Percentiles rank a stretch among this genome's conserved stretches.
These are phyloP conservation scores for Paratilapia polleni DNA, from an alignment of 2,113 vertebrate species.

Conservation along the genomic window DNA sequence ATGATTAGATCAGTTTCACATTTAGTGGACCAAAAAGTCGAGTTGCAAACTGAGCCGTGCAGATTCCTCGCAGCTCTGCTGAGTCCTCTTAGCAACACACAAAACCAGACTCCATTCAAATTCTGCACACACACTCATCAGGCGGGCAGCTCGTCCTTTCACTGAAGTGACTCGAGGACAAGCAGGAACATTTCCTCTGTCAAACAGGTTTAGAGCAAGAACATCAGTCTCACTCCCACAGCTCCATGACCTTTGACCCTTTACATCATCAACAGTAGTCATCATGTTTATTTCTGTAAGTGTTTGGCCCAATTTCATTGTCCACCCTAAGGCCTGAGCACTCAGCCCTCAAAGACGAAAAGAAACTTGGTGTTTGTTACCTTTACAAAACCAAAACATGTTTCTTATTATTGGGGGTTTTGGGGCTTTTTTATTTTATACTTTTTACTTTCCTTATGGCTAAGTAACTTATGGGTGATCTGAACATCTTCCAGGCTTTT, in stretches of 20 bases:
- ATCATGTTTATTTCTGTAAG: neutral
- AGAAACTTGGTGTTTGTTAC: neutral
- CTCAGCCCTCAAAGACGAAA: neutral
- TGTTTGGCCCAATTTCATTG: neutral
- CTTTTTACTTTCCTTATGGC: neutral
- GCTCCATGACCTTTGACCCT: constrained; percentile 9
- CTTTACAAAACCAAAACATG: neutral
- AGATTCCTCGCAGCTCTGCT: constrained; percentile 63
- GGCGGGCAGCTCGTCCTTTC: neutral
- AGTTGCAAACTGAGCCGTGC: neutral
- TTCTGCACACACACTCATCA: constrained; percentile 46
- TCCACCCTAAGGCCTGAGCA: neutral
- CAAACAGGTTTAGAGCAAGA: neutral
- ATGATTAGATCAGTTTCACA: neutral
- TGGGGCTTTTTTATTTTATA: neutral
- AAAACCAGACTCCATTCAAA: constrained; percentile 62
- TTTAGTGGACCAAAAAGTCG: constrained; percentile 16
- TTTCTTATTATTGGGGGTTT: fast-evolving
- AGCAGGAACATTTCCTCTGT: neutral
- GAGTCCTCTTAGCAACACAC: constrained; percentile 72
- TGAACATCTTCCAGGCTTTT: neutral
- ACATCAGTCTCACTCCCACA: neutral
- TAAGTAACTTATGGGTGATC: neutral
- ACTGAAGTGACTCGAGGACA: constrained; percentile 1
- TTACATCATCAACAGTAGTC: neutral